Conservation (phyloP, 2,888 invertebrate species). For the Drosophila fulvimacula region DNA sequence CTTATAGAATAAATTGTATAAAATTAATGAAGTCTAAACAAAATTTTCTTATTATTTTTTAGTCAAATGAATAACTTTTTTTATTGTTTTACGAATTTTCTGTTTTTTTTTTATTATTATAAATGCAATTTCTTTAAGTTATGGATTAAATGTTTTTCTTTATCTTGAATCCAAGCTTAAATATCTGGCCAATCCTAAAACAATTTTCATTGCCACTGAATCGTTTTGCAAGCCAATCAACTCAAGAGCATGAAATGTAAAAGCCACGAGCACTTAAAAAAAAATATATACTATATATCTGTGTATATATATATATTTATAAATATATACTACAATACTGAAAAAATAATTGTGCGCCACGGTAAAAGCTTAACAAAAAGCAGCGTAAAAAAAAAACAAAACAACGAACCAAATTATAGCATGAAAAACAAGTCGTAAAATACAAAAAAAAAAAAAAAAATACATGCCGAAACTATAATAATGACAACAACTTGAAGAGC, state of each 20-base stretch:
- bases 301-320: slow-evolving; percentile 6
- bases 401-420: slow-evolving; percentile 72
- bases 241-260: slow-evolving; percentile 77
- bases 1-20: background rate
- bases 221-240: slow-evolving; percentile 73
- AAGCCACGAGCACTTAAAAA: slow-evolving; percentile 30
- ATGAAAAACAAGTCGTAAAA: slow-evolving; percentile 68
- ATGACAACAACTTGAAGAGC: slow-evolving; percentile 48
- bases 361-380: slow-evolving; percentile 45
- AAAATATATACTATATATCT: slow-evolving; percentile 4
- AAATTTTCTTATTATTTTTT: background rate
- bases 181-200: slow-evolving; percentile 12
- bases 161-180: background rate
- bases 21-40: no score
- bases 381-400: slow-evolving; percentile 42
- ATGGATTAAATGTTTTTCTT: background rate
- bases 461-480: slow-evolving; percentile 47
- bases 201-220: slow-evolving; percentile 68
- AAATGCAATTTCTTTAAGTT: background rate
- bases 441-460: slow-evolving; percentile 55
- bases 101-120: no score
- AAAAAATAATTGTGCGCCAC: slow-evolving; percentile 45
- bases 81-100: no score
- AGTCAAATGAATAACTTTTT: background rate
- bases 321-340: slow-evolving; percentile 15